Base-by-base conservation (phyloP, 2,888 invertebrate genomes). In the Hydrotaea diabolus region DNA sequence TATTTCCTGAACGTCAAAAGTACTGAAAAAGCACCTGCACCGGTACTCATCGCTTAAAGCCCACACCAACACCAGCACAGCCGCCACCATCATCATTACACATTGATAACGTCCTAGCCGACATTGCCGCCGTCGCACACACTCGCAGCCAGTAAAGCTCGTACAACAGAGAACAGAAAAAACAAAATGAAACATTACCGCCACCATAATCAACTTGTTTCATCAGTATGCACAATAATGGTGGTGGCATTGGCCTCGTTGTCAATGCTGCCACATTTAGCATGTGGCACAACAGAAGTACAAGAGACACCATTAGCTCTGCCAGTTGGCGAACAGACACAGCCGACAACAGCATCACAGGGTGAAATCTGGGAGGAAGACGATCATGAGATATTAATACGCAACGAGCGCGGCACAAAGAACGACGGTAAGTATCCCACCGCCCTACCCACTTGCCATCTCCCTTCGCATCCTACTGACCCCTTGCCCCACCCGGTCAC, bases 321-420 rank as follows among this genome's bases (percentile, higher is more conserved):
- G 86, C 93, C 92, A 59, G 88, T 92, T 72, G 90, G 91, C 84
- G 92, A 91, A 88, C 89, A 90, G 83, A 92, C 92, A 88, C 91
- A 92, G 82, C 91, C 92, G 80, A 92, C 92, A 59, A 91, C 91
- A 82, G 87, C 90, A 73, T 89, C 89, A 66, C 92, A 91, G 88
- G 95, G 95, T 8, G 96, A 96, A 93, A 95, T 96, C 82, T 95
- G 95, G 95, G 96, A 96, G 90, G 96, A 96, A 90, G 95, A 95
- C 89, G 96, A 96, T 89, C 96, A 95, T 90, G 96, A 96, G 92
- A 95, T 96, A 81, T 94, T 96, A 87, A 95, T 96, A 89, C 95
- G 97, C 90, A 96, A 95, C 90, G 95, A 95, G 91, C 94, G 97
- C 85, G 96, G 96, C 84, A 95, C 96, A 92, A 96, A 96, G 93